Conservation (phyloP, 2,113 vertebrate genomes). For the Oreotragus oreotragus region DNA sequence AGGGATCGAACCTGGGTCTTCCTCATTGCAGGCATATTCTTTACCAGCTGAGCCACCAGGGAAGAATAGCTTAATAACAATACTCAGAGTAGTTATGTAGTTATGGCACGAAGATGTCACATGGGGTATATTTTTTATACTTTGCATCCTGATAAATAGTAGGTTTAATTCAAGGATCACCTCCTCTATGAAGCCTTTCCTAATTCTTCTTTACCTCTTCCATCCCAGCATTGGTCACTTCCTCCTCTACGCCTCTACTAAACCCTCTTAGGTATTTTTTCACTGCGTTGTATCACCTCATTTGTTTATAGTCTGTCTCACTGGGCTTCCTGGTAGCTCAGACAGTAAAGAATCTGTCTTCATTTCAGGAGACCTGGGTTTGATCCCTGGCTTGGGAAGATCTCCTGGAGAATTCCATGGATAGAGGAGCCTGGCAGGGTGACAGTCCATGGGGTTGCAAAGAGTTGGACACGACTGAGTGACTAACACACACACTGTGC, state of each 20-base stretch:
- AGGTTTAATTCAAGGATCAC: neutral
- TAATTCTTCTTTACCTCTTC: neutral
- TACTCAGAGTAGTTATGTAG: neutral
- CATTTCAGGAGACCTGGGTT: neutral
- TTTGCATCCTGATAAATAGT: neutral
- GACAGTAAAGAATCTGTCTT: neutral
- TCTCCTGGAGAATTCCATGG: neutral
- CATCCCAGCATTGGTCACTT: neutral
- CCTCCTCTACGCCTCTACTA: neutral
- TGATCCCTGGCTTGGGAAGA: neutral
- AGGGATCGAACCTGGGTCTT: neutral
- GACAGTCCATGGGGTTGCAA: neutral
- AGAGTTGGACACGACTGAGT: neutral
- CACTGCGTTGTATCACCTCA: neutral
- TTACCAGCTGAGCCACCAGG: neutral
- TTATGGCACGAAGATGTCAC: neutral
- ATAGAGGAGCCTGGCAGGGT: neutral
- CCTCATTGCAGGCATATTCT: neutral
- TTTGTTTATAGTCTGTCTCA: slow-evolving; percentile 4
- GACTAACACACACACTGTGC: neutral
- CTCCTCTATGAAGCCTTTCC: neutral
- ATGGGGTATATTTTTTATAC: neutral
- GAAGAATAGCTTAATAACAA: neutral
- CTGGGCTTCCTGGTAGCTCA: neutral
- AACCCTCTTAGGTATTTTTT: neutral